A percentile compares a stretch with the other conserved stretches of the same genome.
Conservation (phyloP, 2,888 invertebrate genomes). For the Brachyptera putata region DNA sequence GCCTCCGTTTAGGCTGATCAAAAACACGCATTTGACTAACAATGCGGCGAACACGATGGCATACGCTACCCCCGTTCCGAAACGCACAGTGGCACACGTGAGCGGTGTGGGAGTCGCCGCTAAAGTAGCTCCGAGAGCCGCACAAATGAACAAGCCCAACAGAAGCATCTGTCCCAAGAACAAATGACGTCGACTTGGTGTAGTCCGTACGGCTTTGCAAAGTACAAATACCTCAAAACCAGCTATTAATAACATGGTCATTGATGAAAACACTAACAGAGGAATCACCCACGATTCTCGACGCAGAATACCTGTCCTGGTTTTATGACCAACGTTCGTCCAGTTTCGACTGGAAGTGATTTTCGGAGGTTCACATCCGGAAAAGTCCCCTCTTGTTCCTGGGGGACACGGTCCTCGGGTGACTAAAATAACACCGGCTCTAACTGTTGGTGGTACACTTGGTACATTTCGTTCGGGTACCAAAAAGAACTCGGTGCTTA, state of each 20-base stretch:
- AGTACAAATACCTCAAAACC: conserved; percentile 86
- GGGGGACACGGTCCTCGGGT: conserved; percentile 18
- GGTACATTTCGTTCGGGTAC: conserved; percentile 64
- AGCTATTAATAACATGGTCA: conserved; percentile 78
- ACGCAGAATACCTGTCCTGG: conserved; percentile 46
- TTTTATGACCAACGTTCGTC: background rate
- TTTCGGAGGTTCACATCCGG: background rate
- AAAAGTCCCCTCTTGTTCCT: background rate
- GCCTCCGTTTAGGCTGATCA: conserved; percentile 85
- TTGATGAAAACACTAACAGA: conserved; percentile 74
- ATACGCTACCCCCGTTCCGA: conserved; percentile 74
- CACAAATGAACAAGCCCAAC: conserved; percentile 76
- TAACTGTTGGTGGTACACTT: conserved; percentile 40
- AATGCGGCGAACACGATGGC: conserved; percentile 86
- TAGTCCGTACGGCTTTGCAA: conserved; percentile 77
- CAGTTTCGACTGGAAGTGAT: background rate
- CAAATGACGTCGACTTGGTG: conserved; percentile 77
- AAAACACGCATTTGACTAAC: conserved; percentile 89
- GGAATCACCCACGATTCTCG: conserved; percentile 89
- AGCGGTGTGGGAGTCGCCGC: conserved; percentile 73
- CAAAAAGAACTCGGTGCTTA: conserved; percentile 82
- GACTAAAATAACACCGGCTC: conserved; percentile 24
- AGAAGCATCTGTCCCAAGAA: conserved; percentile 84
- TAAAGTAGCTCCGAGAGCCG: conserved; percentile 72
- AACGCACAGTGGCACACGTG: conserved; percentile 76